Conservation (phyloP, 2,888 invertebrate species). For the Dryobotodes eremita region DNA sequence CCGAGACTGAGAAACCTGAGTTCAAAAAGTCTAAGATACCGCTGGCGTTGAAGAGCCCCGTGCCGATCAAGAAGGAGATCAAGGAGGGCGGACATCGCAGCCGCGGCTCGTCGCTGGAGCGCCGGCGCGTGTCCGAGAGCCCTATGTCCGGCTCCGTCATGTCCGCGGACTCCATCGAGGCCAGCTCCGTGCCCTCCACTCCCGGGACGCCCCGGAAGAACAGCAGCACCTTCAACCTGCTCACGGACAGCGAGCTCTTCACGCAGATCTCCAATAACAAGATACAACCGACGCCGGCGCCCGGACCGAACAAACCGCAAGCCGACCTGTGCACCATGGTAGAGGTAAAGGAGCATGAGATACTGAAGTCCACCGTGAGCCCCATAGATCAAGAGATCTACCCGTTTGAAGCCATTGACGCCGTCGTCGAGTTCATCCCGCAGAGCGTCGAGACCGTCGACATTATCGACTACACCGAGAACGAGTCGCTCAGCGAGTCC, state of each 20-base stretch:
- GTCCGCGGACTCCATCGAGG: constrained; percentile 23
- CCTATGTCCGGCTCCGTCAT: constrained; percentile 75
- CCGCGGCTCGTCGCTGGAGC: constrained; percentile 78
- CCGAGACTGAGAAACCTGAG: constrained; percentile 82
- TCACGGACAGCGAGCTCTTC: constrained; percentile 93
- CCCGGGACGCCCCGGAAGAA: constrained; percentile 85
- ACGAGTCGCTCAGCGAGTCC: constrained; percentile 72
- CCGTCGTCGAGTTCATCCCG: constrained; percentile 89
- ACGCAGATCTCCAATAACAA: constrained; percentile 92
- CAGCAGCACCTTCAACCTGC: constrained; percentile 92
- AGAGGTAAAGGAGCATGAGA: constrained; percentile 93
- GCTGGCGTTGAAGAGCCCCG: constrained; percentile 84
- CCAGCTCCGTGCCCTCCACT: constrained; percentile 67
- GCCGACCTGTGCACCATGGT: constrained; percentile 90
- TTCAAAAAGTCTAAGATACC: constrained; percentile 87
- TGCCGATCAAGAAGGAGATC: constrained; percentile 81
- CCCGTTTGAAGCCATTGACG: constrained; percentile 89
- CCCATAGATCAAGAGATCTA: constrained; percentile 85
- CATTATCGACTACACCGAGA: constrained; percentile 90
- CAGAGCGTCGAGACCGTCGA: constrained; percentile 90
- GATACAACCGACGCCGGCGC: constrained; percentile 67
- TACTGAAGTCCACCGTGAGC: constrained; percentile 91
- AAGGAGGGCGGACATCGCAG: constrained; percentile 79
- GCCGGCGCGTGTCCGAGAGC: constrained; percentile 65
- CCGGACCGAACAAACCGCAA: constrained; percentile 59